These are phyloP conservation scores for Anguilla pacifica DNA, from an alignment of 2,797 vertebrate genomes.

Conservation along the genomic window DNA sequence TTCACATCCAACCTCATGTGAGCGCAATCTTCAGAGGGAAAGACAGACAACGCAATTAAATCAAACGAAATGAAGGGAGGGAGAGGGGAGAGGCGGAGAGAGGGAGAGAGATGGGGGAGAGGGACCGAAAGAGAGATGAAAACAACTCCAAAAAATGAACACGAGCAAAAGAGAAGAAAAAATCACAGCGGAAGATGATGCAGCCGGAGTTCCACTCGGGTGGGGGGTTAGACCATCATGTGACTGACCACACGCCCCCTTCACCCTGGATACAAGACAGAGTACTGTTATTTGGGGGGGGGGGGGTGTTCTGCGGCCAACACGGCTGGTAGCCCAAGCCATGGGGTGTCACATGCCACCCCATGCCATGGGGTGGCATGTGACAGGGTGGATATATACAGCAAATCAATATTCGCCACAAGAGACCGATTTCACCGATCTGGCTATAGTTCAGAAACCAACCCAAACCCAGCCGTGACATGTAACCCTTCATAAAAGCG, in stretches of 20 bases:
- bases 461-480: background rate
- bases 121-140: slow-evolving; percentile 46
- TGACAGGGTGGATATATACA: background rate
- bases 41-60: slow-evolving; percentile 27
- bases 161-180: background rate
- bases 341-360: too few species aligned
- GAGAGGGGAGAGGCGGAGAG: slow-evolving; percentile 38
- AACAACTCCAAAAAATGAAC: background rate
- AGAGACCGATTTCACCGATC: background rate
- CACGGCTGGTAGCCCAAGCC: background rate
- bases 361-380: too few species aligned
- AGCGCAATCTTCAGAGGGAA: slow-evolving; percentile 28
- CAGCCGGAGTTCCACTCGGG: background rate
- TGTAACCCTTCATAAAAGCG: background rate
- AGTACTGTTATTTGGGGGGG: background rate
- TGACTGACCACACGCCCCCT: background rate
- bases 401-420: background rate
- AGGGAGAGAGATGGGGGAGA: slow-evolving; percentile 39
- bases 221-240: background rate
- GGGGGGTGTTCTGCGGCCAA: background rate
- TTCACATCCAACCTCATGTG: slow-evolving; percentile 30
- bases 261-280: background rate
- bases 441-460: background rate
- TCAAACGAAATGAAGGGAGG: slow-evolving; percentile 39
- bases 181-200: slow-evolving; percentile 11